Evolutionary conservation across 1,140 invertebrate species (phyloP).

Genomic region (Drosophila orosa): DNA sequence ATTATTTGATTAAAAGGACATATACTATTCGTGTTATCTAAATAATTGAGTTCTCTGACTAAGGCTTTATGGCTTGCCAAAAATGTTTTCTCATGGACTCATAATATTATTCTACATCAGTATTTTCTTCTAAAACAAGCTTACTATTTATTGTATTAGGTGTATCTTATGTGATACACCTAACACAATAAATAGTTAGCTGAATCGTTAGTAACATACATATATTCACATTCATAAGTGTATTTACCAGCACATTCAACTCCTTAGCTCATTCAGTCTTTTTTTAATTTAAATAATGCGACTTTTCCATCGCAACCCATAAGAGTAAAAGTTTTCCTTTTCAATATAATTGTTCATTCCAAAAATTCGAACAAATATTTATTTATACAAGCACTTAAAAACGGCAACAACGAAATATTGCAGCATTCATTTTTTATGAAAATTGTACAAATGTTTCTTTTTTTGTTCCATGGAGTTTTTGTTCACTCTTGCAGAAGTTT

Average conservation of each 20-base stretch:
- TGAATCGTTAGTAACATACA: no score
- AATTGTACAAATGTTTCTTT: conserved; percentile 12
- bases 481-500: conserved; percentile 54
- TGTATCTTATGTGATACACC: no score
- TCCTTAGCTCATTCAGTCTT: neutral
- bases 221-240: neutral
- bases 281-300: neutral
- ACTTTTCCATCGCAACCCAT: conserved; percentile 26
- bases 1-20: conserved; percentile 34
- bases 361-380: conserved; percentile 58
- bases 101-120: neutral
- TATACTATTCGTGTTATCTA: neutral
- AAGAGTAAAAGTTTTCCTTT: conserved; percentile 19
- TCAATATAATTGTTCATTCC: conserved; percentile 2
- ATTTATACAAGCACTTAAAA: conserved; percentile 69
- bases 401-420: conserved; percentile 11
- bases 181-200: neutral
- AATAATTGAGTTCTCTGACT: neutral
- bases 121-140: neutral
- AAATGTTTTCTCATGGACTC: neutral
- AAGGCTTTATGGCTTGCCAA: neutral
- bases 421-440: conserved; percentile 64
- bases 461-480: conserved; percentile 22
- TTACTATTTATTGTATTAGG: neutral
- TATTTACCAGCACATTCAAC: neutral